Percentiles rank a stretch among this genome's conserved stretches.
phyloP scores from a whole-genome alignment of 1,140 invertebrate genomes.

The Bradysia coprophila region DNA sequence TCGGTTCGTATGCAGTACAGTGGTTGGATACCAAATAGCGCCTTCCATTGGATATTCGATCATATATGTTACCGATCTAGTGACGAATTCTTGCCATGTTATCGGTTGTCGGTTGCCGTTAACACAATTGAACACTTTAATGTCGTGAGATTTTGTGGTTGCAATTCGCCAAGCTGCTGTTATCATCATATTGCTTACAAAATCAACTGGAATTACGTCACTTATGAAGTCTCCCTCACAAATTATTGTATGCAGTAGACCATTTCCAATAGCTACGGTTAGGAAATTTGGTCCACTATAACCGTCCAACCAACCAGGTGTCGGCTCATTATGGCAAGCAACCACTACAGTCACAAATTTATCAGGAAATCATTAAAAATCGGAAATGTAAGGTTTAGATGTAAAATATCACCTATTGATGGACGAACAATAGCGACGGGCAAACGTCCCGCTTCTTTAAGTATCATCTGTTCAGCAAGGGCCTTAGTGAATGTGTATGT shows the following conservation, averaged over 20 bases:
- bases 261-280: constrained; percentile 48
- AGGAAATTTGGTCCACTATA: not conserved
- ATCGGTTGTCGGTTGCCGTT: constrained; percentile 83
- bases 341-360: not conserved
- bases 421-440: constrained; percentile 88
- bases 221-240: constrained; percentile 57
- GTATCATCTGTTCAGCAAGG: constrained; percentile 67
- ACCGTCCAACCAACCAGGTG: not conserved
- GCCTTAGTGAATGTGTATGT: constrained; percentile 91
- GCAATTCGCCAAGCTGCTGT: constrained; percentile 69
- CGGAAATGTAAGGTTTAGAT: not conserved
- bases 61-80: constrained; percentile 48
- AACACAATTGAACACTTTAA: constrained; percentile 78
- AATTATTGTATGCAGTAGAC: constrained; percentile 71
- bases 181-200: constrained; percentile 86
- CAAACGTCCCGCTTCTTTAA: constrained; percentile 54
- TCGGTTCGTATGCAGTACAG: constrained; percentile 32
- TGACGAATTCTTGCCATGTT: constrained; percentile 60
- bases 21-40: constrained; percentile 42
- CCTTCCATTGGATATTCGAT: constrained; percentile 53
- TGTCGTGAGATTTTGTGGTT: constrained; percentile 36
- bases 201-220: constrained; percentile 84
- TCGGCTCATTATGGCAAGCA: no score
- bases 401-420: constrained; percentile 57
- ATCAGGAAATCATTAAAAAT: not conserved